phyloP scores from a whole-genome alignment of 2,888 invertebrate genomes.

The Melanchra persicariae region DNA sequence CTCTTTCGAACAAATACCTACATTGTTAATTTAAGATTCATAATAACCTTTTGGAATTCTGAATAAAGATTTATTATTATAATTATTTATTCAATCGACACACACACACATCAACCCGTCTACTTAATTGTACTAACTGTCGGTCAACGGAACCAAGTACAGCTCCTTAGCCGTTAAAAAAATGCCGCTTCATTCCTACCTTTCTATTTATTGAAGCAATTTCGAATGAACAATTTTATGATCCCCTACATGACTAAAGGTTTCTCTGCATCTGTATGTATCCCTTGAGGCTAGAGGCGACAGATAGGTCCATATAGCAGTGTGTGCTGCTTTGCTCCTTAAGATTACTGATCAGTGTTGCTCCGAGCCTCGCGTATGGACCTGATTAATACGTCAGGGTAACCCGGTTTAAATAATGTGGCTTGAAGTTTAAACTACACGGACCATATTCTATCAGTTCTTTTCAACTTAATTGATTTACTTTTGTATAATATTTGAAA shows the following conservation, averaged over 20 bases:
- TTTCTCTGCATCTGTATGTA: slow-evolving; percentile 16
- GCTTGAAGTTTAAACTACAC: neutral
- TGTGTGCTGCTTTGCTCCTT: slow-evolving; percentile 53
- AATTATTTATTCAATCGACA: no score
- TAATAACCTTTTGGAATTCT: no score
- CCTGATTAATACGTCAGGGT: slow-evolving; percentile 48
- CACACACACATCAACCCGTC: no score
- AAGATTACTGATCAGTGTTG: slow-evolving; percentile 62
- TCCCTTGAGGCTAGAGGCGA: slow-evolving; percentile 46
- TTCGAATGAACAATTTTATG: slow-evolving; percentile 39
- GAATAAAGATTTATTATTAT: no score
- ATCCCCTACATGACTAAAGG: slow-evolving; percentile 22
- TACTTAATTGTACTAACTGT: neutral
- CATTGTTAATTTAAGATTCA: no score
- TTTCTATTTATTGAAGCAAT: slow-evolving; percentile 15
- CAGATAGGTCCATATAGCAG: slow-evolving; percentile 50
- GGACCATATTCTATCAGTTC: neutral
- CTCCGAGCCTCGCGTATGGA: slow-evolving; percentile 41
- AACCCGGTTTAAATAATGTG: neutral
- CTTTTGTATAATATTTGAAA: no score
- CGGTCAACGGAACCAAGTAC: neutral
- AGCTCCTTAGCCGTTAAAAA: neutral
- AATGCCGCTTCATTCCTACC: neutral
- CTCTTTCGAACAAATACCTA: no score
- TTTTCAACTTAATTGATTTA: no score